These are phyloP conservation scores for Nemapogon koenigi DNA, from an alignment of 2,888 invertebrate genomes.

Conservation along the genomic window DNA sequence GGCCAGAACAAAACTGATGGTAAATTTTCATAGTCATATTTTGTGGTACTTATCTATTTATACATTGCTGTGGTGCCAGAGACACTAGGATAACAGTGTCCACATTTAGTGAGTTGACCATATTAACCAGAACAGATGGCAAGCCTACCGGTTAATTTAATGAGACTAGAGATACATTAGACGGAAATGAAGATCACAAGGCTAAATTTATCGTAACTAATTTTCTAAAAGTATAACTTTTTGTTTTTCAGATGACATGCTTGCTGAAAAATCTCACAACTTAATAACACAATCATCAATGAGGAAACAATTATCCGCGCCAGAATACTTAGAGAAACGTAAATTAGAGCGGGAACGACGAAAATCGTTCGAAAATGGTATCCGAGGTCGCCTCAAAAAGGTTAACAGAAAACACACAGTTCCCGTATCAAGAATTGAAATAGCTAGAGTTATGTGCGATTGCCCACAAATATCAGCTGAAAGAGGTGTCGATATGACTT, in stretches of 20 bases:
- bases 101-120: no score
- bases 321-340: constrained; percentile 88
- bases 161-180: no score
- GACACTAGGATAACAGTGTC: no score
- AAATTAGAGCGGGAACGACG: constrained; percentile 75
- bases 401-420: constrained; percentile 50
- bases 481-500: constrained; percentile 50
- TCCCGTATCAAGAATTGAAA: constrained; percentile 30
- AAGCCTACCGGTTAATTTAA: no score
- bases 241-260: constrained; percentile 68
- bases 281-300: constrained; percentile 65
- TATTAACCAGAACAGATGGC: no score
- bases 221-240: no score
- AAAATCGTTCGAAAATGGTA: constrained; percentile 67
- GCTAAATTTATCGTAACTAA: no score
- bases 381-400: constrained; percentile 66
- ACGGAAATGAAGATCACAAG: no score
- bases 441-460: constrained; percentile 35
- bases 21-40: constrained; percentile 33
- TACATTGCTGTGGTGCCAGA: no score
- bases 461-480: constrained; percentile 43
- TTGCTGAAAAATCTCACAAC: constrained; percentile 66
- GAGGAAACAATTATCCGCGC: constrained; percentile 81
- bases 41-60: background rate
- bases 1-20: constrained; percentile 79